Conservation (phyloP, 2,113 vertebrate genomes). For the Girardinichthys multiradiatus region DNA sequence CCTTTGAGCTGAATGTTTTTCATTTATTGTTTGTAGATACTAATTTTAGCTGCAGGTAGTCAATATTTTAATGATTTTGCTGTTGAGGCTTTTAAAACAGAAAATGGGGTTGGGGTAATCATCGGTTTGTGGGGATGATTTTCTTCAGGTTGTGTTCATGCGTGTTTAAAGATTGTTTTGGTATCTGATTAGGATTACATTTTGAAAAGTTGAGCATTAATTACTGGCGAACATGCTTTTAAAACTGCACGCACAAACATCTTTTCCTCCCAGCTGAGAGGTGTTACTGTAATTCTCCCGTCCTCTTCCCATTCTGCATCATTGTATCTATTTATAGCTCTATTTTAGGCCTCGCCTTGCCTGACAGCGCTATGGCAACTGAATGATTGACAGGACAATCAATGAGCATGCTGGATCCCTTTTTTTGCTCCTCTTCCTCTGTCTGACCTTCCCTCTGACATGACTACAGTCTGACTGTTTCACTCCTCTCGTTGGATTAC, state of each 20-base stretch:
- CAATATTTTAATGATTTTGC: background rate
- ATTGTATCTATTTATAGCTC: constrained; percentile 74
- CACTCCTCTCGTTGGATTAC: background rate
- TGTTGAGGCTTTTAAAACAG: background rate
- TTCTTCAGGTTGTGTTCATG: background rate
- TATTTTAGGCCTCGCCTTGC: constrained; percentile 38
- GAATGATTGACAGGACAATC: constrained; percentile 67
- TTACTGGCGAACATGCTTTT: constrained; percentile 18
- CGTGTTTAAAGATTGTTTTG: constrained; percentile 31
- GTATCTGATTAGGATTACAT: constrained; percentile 56
- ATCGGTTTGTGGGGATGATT: too few species aligned
- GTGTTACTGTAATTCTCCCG: constrained; percentile 60
- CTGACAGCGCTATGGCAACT: constrained; percentile 47
- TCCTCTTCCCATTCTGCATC: constrained; percentile 47
- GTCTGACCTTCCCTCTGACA: constrained; percentile 59
- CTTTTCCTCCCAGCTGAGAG: constrained; percentile 26
- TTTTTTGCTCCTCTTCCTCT: constrained; percentile 33
- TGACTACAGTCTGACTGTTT: constrained; percentile 44
- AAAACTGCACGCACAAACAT: constrained; percentile 20
- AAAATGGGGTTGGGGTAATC: background rate
- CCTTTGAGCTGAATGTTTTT: background rate
- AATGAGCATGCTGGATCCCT: constrained; percentile 29
- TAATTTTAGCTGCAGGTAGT: background rate
- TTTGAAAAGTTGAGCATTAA: constrained; percentile 52
- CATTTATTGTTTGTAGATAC: background rate